A percentile compares a stretch with the other conserved stretches of the same genome.
Evolutionary conservation across 2,888 invertebrate genomes (phyloP).

Genomic region (Pedicia rivosa): DNA sequence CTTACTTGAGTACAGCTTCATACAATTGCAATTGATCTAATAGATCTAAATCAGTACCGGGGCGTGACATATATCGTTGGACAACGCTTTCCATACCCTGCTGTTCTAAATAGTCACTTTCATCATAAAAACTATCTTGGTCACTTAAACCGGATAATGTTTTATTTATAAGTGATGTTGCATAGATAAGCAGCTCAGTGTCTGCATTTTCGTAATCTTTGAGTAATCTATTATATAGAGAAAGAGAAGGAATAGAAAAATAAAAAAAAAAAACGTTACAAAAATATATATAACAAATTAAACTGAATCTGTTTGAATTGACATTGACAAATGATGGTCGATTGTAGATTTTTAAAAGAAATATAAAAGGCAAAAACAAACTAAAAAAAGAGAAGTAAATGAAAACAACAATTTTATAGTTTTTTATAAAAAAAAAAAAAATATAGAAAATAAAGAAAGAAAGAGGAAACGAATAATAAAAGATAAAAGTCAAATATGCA

Average conservation of each 20-base stretch:
- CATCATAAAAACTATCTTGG: conserved; percentile 94
- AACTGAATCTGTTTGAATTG: not conserved
- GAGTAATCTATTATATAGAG: conserved; percentile 47
- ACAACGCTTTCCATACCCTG: conserved; percentile 81
- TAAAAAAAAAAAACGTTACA: not conserved
- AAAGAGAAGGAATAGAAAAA: conserved; percentile 1
- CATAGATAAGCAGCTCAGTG: conserved; percentile 88
- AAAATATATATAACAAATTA: not conserved
- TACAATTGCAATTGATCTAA: conserved; percentile 89
- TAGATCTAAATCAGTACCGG: conserved; percentile 84
- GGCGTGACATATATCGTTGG: conserved; percentile 77
- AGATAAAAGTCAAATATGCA: too few species aligned
- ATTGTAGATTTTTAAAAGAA: too few species aligned
- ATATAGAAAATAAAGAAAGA: too few species aligned
- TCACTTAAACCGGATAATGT: conserved; percentile 85
- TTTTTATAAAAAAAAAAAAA: too few species aligned
- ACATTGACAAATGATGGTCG: too few species aligned
- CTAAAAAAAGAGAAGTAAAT: not conserved
- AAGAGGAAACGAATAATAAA: too few species aligned
- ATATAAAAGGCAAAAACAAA: not conserved
- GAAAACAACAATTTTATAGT: too few species aligned
- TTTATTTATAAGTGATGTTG: conserved; percentile 91
- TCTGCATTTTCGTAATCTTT: conserved; percentile 94
- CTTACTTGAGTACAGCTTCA: conserved; percentile 80
- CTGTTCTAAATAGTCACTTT: conserved; percentile 89